Conservation (phyloP, 1,140 invertebrate species). For the Drosophila funebris region DNA sequence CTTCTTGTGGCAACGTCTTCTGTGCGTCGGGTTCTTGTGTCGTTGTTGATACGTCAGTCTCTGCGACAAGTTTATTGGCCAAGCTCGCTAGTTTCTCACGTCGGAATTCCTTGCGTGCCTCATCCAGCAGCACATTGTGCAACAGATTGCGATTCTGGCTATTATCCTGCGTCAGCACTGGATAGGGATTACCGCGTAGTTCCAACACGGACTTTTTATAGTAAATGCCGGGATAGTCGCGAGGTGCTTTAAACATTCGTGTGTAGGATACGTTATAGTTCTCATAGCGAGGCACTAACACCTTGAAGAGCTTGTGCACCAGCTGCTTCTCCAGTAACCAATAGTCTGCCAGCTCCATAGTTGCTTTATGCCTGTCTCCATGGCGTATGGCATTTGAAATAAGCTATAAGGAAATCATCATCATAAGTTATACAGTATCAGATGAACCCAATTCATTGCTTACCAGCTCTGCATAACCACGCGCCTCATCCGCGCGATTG, state of each 20-base stretch:
- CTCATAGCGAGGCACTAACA: slow-evolving; percentile 92
- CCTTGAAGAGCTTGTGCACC: slow-evolving; percentile 96
- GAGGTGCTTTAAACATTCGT: slow-evolving; percentile 88
- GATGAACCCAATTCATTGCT: slow-evolving; percentile 37
- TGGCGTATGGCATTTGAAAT: slow-evolving; percentile 94
- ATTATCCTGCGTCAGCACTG: slow-evolving; percentile 85
- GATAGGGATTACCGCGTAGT: slow-evolving; percentile 90
- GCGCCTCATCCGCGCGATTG: slow-evolving; percentile 90
- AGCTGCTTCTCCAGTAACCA: slow-evolving; percentile 95
- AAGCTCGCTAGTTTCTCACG: slow-evolving; percentile 68
- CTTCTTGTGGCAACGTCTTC: not conserved
- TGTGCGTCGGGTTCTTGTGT: slow-evolving; percentile 2
- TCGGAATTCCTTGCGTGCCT: slow-evolving; percentile 88
- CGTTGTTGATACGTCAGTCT: slow-evolving; percentile 3
- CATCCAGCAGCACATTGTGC: slow-evolving; percentile 89
- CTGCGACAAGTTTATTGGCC: slow-evolving; percentile 26
- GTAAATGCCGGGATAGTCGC: slow-evolving; percentile 85
- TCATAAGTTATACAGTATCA: not conserved
- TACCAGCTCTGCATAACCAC: slow-evolving; percentile 94
- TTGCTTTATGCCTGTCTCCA: slow-evolving; percentile 92
- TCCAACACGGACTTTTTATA: slow-evolving; percentile 89
- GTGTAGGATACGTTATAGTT: slow-evolving; percentile 90
- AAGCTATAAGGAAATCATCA: slow-evolving; percentile 86
- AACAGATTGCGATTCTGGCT: slow-evolving; percentile 87
- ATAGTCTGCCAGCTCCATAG: slow-evolving; percentile 95